Conservation (phyloP, 2,797 vertebrate genomes). For the Pristis pectinata region DNA sequence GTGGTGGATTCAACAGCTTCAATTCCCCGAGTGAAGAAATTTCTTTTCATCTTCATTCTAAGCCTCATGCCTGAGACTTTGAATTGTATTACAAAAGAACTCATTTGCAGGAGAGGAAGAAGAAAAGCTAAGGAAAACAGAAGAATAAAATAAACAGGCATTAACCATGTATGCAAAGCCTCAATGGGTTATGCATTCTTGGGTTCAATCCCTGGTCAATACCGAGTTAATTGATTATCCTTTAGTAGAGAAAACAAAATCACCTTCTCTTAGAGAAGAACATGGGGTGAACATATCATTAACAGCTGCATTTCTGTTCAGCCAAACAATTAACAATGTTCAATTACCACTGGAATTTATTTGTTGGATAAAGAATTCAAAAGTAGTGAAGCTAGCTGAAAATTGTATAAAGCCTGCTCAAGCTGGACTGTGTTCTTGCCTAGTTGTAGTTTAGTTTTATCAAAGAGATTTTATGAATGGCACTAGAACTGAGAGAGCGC, state of each 20-base stretch:
- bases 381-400: too few species aligned
- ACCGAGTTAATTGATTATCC: not conserved
- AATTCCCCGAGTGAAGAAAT: too few species aligned
- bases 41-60: too few species aligned
- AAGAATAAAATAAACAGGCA: not conserved
- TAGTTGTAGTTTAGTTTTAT: too few species aligned
- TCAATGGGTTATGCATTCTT: not conserved
- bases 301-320: too few species aligned
- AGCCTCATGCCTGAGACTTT: not conserved
- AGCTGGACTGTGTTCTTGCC: too few species aligned
- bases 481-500: not conserved
- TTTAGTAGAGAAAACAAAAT: not conserved
- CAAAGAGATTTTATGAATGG: too few species aligned
- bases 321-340: too few species aligned
- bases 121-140: not conserved
- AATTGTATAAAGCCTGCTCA: too few species aligned
- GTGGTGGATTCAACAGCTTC: too few species aligned
- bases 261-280: not conserved
- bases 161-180: not conserved
- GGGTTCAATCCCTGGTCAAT: not conserved
- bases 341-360: not conserved
- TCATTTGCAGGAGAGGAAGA: slow-evolving; percentile 6
- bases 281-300: too few species aligned
- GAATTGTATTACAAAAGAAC: not conserved
- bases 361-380: not conserved